These are phyloP conservation scores for Grammomys surdaster DNA, from an alignment of 2,113 vertebrate species.

Conservation along the genomic window DNA sequence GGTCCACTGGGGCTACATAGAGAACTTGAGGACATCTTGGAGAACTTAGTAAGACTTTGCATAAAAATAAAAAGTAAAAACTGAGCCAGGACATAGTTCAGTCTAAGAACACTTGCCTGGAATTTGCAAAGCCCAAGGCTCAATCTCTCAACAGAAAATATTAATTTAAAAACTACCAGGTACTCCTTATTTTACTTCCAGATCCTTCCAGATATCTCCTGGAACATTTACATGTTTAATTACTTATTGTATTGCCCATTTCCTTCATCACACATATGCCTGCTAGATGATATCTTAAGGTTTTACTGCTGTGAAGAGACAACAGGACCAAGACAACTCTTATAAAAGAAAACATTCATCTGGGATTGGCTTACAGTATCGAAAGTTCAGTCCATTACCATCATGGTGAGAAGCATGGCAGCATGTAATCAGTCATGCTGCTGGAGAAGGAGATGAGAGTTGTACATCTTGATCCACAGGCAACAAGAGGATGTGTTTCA, in stretches of 20 bases:
- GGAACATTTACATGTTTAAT: background rate
- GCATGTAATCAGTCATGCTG: too few species aligned
- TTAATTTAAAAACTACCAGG: background rate
- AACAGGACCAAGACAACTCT: too few species aligned
- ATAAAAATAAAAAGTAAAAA: background rate
- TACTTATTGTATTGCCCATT: background rate
- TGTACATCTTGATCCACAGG: too few species aligned
- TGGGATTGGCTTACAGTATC: too few species aligned
- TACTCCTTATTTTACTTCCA: background rate
- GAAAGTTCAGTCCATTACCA: too few species aligned
- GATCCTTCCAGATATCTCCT: background rate
- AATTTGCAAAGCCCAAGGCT: background rate
- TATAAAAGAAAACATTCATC: too few species aligned
- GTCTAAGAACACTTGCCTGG: background rate
- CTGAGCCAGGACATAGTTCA: too few species aligned
- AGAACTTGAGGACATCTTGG: background rate
- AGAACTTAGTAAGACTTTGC: background rate
- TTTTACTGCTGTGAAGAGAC: too few species aligned
- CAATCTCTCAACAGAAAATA: background rate
- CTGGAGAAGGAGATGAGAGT: too few species aligned
- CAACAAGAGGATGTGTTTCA: too few species aligned
- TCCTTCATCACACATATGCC: background rate
- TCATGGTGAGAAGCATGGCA: too few species aligned
- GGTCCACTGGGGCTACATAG: background rate
- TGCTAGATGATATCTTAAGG: too few species aligned